A percentile compares a stretch with the other conserved stretches of the same genome.
Conservation (phyloP, 2,888 invertebrate genomes). For the Saturnia pavonia region DNA sequence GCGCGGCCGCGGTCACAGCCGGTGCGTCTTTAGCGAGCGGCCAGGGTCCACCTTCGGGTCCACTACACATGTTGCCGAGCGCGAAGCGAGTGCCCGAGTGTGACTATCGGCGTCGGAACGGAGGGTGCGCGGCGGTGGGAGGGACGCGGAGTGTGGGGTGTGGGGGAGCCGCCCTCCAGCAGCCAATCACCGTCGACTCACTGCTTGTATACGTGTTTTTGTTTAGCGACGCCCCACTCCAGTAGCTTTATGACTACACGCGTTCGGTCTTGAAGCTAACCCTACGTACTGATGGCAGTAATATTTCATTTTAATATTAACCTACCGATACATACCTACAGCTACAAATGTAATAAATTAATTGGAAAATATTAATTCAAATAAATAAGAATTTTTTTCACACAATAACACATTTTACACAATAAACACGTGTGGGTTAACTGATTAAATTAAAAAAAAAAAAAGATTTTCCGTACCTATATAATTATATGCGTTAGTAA, state of each 20-base stretch:
- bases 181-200: slow-evolving; percentile 65
- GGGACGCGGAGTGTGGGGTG: slow-evolving; percentile 31
- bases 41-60: slow-evolving; percentile 77
- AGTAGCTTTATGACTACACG: slow-evolving; percentile 63
- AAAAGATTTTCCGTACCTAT: no score
- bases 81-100: slow-evolving; percentile 65
- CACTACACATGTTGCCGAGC: slow-evolving; percentile 75
- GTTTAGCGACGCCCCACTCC: slow-evolving; percentile 82
- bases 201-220: slow-evolving; percentile 79
- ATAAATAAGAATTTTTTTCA: no score
- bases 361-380: no score
- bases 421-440: neutral
- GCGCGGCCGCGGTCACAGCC: slow-evolving; percentile 77
- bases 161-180: slow-evolving; percentile 41
- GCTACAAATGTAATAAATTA: no score
- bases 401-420: no score
- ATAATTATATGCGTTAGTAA: no score
- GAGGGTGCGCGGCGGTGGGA: slow-evolving; percentile 36
- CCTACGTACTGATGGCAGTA: slow-evolving; percentile 55
- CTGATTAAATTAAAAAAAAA: no score
- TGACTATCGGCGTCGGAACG: slow-evolving; percentile 34
- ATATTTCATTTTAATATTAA: slow-evolving; percentile 18
- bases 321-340: no score
- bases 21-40: slow-evolving; percentile 77
- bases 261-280: slow-evolving; percentile 70